These are phyloP conservation scores for Myotis myotis DNA, from an alignment of 2,797 vertebrate genomes.

Conservation along the genomic window DNA sequence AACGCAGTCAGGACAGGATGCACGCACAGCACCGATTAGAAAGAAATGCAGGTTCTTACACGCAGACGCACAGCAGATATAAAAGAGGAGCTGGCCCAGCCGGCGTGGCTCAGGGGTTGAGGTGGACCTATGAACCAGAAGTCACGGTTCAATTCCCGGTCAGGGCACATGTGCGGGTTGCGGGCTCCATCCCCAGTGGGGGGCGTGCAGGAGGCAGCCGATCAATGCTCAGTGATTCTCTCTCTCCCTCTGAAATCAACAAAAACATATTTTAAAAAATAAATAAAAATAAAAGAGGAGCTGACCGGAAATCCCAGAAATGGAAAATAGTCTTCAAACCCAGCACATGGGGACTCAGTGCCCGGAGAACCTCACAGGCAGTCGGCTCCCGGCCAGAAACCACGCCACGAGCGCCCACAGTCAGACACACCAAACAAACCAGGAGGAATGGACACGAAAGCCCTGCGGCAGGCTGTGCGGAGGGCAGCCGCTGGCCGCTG, in stretches of 20 bases:
- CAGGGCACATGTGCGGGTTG: no score
- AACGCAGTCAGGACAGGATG: not conserved
- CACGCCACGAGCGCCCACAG: rapidly evolving
- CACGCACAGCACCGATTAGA: rapidly evolving
- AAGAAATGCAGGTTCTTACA: rapidly evolving
- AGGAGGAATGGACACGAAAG: not conserved
- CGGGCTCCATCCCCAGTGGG: no score
- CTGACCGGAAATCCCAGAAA: not conserved
- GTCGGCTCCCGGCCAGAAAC: not conserved
- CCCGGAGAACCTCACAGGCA: rapidly evolving
- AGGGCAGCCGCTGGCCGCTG: rapidly evolving
- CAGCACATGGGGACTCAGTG: not conserved
- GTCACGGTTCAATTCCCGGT: no score
- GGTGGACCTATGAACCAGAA: no score
- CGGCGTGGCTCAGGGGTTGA: no score
- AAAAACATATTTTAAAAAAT: no score
- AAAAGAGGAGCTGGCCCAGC: no score
- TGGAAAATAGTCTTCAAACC: not conserved
- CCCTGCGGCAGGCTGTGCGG: not conserved
- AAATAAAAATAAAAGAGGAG: not conserved
- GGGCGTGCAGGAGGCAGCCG: no score
- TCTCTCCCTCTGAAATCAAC: no score
- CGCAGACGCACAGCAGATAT: not conserved
- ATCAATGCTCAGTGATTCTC: no score
- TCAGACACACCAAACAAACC: not conserved